Percentiles rank a stretch among this genome's conserved stretches.
These are phyloP conservation scores for Montipora foliosa DNA, from an alignment of 64 coral and sea anemone genomes.

Conservation along the genomic window DNA sequence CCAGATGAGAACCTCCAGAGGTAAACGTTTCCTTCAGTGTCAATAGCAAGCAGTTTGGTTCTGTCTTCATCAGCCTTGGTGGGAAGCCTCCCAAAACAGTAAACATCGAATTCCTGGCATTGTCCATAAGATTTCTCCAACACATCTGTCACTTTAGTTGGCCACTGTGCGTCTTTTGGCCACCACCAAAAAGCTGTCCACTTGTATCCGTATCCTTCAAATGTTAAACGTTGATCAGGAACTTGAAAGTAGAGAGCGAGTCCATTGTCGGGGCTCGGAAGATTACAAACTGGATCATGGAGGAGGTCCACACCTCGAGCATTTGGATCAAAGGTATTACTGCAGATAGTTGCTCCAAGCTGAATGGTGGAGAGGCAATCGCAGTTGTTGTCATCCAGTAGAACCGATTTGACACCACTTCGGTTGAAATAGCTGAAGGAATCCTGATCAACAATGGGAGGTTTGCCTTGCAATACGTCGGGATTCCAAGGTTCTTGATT, in stretches of 20 bases:
- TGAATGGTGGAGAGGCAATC: constrained; percentile 75
- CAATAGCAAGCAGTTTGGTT: constrained; percentile 70
- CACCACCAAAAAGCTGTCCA: constrained; percentile 91
- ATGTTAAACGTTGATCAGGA: constrained; percentile 30
- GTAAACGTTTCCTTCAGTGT: constrained; percentile 71
- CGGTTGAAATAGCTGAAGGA: constrained; percentile 58
- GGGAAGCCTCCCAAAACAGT: constrained; percentile 79
- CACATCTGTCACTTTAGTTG: constrained; percentile 44
- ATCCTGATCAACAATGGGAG: constrained; percentile 56
- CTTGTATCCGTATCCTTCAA: constrained; percentile 56
- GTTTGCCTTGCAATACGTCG: constrained; percentile 38
- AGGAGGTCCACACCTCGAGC: constrained; percentile 55
- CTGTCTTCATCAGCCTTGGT: constrained; percentile 44
- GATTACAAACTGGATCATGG: constrained; percentile 57
- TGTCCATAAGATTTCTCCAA: constrained; percentile 67
- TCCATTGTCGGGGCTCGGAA: constrained; percentile 63
- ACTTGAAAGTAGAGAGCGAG: constrained; percentile 61
- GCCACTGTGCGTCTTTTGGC: constrained; percentile 76
- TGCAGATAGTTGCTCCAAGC: constrained; percentile 59
- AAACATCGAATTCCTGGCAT: constrained; percentile 60
- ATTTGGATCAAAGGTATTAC: constrained; percentile 8
- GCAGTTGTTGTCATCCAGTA: constrained; percentile 79
- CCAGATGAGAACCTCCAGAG: constrained; percentile 68
- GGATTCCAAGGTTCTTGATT: background rate
- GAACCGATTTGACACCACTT: constrained; percentile 62